phyloP scores from a whole-genome alignment of 2,888 invertebrate species.

The Yponomeuta evonymella region DNA sequence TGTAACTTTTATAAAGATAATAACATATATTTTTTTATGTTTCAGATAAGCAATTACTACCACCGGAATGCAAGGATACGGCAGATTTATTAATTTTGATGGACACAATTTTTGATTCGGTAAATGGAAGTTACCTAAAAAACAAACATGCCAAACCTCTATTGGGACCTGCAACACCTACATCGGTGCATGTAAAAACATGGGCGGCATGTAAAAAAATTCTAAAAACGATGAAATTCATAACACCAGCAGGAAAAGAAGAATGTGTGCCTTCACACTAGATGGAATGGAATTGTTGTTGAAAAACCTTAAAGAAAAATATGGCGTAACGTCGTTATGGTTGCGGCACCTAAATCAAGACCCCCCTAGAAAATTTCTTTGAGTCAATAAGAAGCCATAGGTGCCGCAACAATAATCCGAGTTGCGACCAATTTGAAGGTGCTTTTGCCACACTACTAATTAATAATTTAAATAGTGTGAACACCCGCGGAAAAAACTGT shows the following conservation, averaged over 20 bases:
- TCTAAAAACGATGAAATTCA: conserved; percentile 22
- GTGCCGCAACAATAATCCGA: conserved; percentile 18
- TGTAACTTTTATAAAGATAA: no score
- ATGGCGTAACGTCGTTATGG: conserved; percentile 26
- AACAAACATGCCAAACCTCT: not conserved
- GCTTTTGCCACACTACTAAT: not conserved
- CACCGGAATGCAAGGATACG: conserved; percentile 2
- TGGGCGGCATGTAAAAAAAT: not conserved
- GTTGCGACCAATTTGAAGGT: not conserved
- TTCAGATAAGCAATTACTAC: conserved; percentile 12
- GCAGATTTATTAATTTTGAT: not conserved
- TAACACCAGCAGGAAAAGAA: conserved; percentile 13
- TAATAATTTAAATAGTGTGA: not conserved
- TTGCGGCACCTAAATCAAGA: conserved; percentile 30
- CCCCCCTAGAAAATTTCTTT: conserved; percentile 28
- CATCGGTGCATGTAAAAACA: not conserved
- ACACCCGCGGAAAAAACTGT: not conserved
- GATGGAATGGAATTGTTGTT: conserved; percentile 15
- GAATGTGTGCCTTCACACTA: conserved; percentile 19
- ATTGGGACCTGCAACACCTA: conserved; percentile 1
- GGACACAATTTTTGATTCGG: not conserved
- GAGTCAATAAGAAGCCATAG: conserved; percentile 26
- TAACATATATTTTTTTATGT: not conserved
- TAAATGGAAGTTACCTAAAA: not conserved
- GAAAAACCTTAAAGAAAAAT: conserved; percentile 17